Evolutionary conservation across 2,113 vertebrate species (phyloP).

Genomic region (Candoia aspera): DNA sequence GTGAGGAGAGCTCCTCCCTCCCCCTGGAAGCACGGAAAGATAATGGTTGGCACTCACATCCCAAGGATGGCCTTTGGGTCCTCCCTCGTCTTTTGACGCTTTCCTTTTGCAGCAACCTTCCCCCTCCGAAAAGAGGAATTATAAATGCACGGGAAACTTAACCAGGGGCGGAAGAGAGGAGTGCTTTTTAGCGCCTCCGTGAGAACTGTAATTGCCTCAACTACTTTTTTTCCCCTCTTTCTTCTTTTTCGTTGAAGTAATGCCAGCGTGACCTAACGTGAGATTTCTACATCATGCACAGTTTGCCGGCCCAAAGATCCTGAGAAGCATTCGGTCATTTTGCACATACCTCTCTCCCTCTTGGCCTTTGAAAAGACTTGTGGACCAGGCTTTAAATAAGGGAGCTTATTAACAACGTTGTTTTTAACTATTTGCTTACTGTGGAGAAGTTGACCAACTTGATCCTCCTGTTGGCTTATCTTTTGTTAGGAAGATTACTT

Average conservation of each 20-base stretch:
- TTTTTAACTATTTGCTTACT: conserved; percentile 43
- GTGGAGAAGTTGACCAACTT: conserved; percentile 42
- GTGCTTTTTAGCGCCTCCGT: conserved; percentile 32
- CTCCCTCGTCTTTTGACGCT: not conserved
- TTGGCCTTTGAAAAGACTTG: conserved; percentile 44
- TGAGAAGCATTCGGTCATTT: not conserved
- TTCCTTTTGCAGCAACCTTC: fast-evolving
- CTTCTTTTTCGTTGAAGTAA: conserved; percentile 39
- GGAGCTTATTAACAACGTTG: conserved; percentile 45
- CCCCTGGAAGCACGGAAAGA: not conserved
- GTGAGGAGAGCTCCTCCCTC: not conserved
- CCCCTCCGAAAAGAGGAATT: conserved; percentile 44
- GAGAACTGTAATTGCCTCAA: not conserved
- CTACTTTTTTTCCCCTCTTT: not conserved
- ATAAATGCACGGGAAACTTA: conserved; percentile 60
- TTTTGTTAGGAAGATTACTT: conserved; percentile 39
- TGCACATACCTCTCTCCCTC: conserved; percentile 29
- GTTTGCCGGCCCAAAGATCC: conserved; percentile 9
- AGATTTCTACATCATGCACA: conserved; percentile 46
- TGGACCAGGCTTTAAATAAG: conserved; percentile 42
- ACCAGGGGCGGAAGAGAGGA: conserved; percentile 27
- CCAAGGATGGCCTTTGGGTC: not conserved
- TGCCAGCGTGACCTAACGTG: conserved; percentile 52
- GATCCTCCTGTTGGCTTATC: conserved; percentile 49
- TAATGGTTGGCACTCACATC: not conserved